phyloP scores from a whole-genome alignment of 2,888 invertebrate genomes.

The Hyppa rectilinea region DNA sequence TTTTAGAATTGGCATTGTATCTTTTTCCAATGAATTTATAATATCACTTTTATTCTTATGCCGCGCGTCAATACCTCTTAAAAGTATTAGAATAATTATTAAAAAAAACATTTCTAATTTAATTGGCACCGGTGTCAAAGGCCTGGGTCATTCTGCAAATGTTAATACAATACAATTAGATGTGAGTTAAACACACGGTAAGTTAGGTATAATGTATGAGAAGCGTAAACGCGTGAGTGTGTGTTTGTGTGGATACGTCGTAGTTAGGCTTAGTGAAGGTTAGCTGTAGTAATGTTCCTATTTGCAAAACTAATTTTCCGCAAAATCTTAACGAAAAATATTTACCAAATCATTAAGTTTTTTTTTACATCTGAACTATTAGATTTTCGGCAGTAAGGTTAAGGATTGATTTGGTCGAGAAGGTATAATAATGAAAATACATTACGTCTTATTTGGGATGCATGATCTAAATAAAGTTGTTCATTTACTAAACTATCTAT shows the following conservation, averaged over 20 bases:
- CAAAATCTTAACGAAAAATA: too few species aligned
- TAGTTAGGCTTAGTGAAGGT: not conserved
- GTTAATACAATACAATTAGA: too few species aligned
- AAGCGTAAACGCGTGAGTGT: not conserved
- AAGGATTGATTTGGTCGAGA: not conserved
- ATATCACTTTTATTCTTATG: too few species aligned
- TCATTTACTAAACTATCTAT: not conserved
- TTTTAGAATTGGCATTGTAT: too few species aligned
- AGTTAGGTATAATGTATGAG: not conserved
- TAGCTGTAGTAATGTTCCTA: not conserved
- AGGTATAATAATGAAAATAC: not conserved
- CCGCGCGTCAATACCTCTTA: too few species aligned
- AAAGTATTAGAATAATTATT: too few species aligned
- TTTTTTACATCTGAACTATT: not conserved
- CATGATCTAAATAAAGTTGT: too few species aligned
- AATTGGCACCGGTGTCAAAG: too few species aligned
- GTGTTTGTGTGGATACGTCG: not conserved
- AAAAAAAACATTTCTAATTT: too few species aligned
- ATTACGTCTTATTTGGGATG: not conserved
- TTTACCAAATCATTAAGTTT: accelerated
- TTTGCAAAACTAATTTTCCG: not conserved
- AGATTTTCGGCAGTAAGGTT: not conserved
- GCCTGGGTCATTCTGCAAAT: too few species aligned
- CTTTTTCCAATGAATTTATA: too few species aligned
- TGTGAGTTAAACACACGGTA: conserved; percentile 5